Evolutionary conservation across 2,113 vertebrate species (phyloP).

Genomic region (Antechinus stuartii): DNA sequence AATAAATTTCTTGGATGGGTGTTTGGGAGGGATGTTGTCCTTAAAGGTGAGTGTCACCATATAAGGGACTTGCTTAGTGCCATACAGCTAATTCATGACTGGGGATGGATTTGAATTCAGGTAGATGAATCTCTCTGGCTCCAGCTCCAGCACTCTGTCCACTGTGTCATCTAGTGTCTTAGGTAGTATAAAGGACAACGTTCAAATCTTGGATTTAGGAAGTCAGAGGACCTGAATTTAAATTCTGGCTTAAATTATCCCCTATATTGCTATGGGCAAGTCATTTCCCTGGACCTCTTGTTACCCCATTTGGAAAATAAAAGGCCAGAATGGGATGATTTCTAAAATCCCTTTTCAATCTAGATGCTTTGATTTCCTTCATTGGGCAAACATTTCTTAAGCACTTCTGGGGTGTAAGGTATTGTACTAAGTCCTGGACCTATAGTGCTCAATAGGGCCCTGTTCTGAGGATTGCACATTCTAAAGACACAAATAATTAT

Average conservation of each 20-base stretch:
- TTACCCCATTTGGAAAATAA: not conserved
- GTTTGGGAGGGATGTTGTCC: not conserved
- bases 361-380: not conserved
- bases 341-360: not conserved
- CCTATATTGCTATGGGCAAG: not conserved
- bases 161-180: too few species aligned
- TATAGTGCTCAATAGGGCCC: not conserved
- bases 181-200: not conserved
- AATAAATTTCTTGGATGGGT: not conserved
- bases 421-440: not conserved
- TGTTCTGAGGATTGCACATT: not conserved
- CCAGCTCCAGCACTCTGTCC: too few species aligned
- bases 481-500: not conserved
- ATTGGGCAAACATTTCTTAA: not conserved
- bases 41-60: not conserved
- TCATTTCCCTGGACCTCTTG: not conserved
- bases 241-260: not conserved
- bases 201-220: not conserved
- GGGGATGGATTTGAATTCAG: too few species aligned
- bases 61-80: not conserved
- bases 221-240: not conserved
- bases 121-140: too few species aligned
- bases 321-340: not conserved
- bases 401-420: not conserved
- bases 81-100: too few species aligned